Evolutionary conservation across 1,140 invertebrate species (phyloP).

Genomic region (Drosophila gunungcola): DNA sequence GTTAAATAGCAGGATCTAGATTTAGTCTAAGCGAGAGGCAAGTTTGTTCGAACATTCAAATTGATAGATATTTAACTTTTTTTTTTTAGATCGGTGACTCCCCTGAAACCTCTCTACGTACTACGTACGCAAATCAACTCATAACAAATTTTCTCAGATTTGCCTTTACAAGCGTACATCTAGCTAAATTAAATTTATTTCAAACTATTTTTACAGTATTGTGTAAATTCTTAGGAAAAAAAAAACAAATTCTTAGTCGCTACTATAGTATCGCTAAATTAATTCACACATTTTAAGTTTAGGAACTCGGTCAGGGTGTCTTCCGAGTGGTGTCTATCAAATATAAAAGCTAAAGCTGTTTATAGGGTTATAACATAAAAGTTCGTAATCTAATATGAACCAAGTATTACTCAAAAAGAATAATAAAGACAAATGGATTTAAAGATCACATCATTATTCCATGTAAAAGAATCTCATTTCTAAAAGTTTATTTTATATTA

Average conservation of each 20-base stretch:
- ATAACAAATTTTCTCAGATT: conserved; percentile 33
- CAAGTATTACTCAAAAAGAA: conserved; percentile 11
- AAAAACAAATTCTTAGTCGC: conserved; percentile 67
- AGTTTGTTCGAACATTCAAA: too few relatives aligned
- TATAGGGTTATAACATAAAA: conserved; percentile 20
- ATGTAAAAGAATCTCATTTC: conserved; percentile 59
- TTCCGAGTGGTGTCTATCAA: conserved; percentile 27
- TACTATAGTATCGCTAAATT: conserved; percentile 66
- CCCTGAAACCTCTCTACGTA: conserved; percentile 19
- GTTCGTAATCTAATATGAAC: conserved; percentile 3
- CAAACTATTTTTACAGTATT: conserved; percentile 79
- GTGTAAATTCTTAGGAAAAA: conserved; percentile 72
- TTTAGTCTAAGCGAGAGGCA: too few relatives aligned
- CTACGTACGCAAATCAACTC: conserved; percentile 17
- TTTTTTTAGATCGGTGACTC: background rate
- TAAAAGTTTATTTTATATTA: conserved; percentile 71
- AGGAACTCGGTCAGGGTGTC: conserved; percentile 30
- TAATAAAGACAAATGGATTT: conserved; percentile 28
- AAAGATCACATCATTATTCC: conserved; percentile 36
- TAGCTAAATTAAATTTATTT: conserved; percentile 79
- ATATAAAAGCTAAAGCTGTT: conserved; percentile 35
- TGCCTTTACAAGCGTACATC: conserved; percentile 74
- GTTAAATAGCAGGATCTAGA: too few relatives aligned
- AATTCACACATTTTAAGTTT: conserved; percentile 64
- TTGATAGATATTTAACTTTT: too few relatives aligned